These are phyloP conservation scores for Itoplectis maculator DNA, from an alignment of 2,888 invertebrate species.

Conservation along the genomic window DNA sequence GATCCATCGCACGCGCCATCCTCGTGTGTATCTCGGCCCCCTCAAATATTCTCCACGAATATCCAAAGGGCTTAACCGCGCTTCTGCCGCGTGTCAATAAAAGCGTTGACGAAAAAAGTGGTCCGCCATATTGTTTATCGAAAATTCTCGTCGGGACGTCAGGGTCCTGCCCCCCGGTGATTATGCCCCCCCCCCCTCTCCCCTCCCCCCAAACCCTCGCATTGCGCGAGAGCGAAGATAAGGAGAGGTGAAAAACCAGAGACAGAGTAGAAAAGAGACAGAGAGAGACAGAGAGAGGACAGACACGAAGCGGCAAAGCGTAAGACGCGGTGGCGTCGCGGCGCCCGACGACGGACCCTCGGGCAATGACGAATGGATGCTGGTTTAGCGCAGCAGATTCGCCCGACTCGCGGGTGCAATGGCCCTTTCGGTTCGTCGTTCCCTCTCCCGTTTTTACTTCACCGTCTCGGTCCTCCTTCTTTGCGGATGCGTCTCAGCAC, in stretches of 20 bases:
- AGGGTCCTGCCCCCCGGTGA: slow-evolving; percentile 67
- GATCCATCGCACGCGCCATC: slow-evolving; percentile 39
- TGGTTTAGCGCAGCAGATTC: slow-evolving; percentile 83
- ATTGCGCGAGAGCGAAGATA: slow-evolving; percentile 59
- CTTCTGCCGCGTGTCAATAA: slow-evolving; percentile 7
- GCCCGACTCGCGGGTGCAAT: slow-evolving; percentile 80
- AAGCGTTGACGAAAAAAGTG: slow-evolving; percentile 51
- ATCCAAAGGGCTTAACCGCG: slow-evolving; percentile 29
- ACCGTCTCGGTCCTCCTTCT: slow-evolving; percentile 17
- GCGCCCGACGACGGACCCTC: slow-evolving; percentile 71
- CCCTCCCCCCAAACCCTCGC: too few relatives aligned
- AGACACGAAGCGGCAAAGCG: slow-evolving; percentile 65
- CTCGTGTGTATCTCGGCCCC: slow-evolving; percentile 33
- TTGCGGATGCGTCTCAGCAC: slow-evolving; percentile 11
- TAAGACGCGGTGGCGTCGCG: slow-evolving; percentile 64
- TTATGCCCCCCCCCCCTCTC: too few relatives aligned
- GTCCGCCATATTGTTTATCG: slow-evolving; percentile 59
- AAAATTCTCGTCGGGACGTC: slow-evolving; percentile 64
- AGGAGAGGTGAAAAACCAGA: slow-evolving; percentile 26
- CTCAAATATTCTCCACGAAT: slow-evolving; percentile 44
- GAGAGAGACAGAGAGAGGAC: slow-evolving; percentile 28
- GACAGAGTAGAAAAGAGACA: slow-evolving; percentile 10
- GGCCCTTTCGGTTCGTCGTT: slow-evolving; percentile 80
- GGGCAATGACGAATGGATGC: slow-evolving; percentile 82
- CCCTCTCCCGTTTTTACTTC: slow-evolving; percentile 65